Evolutionary conservation across 2,797 vertebrate genomes (phyloP), one percentile per base, ranked within the genome.

Genomic region (Artibeus lituratus): DNA sequence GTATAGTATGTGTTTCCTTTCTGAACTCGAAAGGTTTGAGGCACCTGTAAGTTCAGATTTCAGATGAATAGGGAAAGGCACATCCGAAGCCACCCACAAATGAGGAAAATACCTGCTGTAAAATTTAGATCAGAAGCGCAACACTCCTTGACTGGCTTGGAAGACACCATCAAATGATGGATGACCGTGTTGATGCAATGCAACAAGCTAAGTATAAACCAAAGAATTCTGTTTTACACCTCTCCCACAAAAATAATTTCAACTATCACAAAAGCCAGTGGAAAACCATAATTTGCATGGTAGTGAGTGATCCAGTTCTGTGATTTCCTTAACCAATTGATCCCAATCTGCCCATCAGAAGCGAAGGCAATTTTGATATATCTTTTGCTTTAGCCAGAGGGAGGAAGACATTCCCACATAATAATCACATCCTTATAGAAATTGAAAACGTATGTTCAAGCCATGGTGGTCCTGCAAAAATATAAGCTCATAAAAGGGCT

Each of bases 401-500:
- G 98, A 98, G 98, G 98, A 97, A 98, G 98, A 97, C 98, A 98
- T 97, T 98, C 98, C 98, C 98, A 98, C 99, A 98, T 98, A 98
- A 99, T 98, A 98, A 98, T 97, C 97, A 98, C 98, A 99, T 99
- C 98, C 98, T 99, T 98, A 98, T 96, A 97, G 96, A 98, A 98
- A 98, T 99, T 98, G 99, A 98, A 98, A 99, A 98, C 98, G 98
- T 97, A 98, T 98, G 98, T 98, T 97, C 96, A 98, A 98, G 97
- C 94, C 98, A 96, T 96, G 99, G 99, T 99, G 99, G 99, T 99
- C 99, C 95, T 91, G 91, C 91, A 98, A 98, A 98, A 98, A 98
- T 94, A 97, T 95, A 98, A 98, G 98, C 98, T 98, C 96, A 98
- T 98, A 99, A 99, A 99, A 97, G 98, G 98, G 98, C 98, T 97